phyloP scores from a whole-genome alignment of 2,113 vertebrate species.

The Colaptes auratus region DNA sequence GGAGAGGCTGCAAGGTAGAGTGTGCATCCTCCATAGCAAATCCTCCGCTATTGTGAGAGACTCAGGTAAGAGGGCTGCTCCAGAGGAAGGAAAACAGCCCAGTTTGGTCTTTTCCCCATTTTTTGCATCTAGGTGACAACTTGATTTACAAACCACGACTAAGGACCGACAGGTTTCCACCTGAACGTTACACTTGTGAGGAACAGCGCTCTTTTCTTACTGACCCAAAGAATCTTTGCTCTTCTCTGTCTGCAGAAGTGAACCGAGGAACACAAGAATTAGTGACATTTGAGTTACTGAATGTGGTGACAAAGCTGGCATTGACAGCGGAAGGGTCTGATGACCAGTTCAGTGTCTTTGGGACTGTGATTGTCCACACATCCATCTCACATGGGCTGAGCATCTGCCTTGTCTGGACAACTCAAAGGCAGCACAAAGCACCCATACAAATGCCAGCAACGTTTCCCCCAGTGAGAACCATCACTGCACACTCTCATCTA shows the following conservation, averaged over 20 bases:
- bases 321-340: background rate
- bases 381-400: background rate
- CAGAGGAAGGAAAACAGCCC: background rate
- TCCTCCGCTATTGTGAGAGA: fast-evolving
- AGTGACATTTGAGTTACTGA: background rate
- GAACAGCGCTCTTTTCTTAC: background rate
- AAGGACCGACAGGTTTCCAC: background rate
- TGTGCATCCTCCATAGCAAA: background rate
- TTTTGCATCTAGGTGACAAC: background rate
- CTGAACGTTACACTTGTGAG: background rate
- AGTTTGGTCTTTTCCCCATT: background rate
- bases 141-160: background rate
- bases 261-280: background rate
- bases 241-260: background rate
- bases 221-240: too few relatives aligned
- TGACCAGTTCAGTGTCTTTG: background rate
- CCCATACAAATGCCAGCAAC: fast-evolving
- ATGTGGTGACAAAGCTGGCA: background rate
- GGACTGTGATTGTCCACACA: background rate
- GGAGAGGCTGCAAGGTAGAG: background rate
- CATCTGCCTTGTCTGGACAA: background rate
- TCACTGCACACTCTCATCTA: background rate
- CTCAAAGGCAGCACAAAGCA: background rate
- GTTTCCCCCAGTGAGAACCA: background rate
- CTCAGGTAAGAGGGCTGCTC: background rate